Evolutionary conservation across 2,797 vertebrate species (phyloP).

Genomic region (Eulemur rubriventer): DNA sequence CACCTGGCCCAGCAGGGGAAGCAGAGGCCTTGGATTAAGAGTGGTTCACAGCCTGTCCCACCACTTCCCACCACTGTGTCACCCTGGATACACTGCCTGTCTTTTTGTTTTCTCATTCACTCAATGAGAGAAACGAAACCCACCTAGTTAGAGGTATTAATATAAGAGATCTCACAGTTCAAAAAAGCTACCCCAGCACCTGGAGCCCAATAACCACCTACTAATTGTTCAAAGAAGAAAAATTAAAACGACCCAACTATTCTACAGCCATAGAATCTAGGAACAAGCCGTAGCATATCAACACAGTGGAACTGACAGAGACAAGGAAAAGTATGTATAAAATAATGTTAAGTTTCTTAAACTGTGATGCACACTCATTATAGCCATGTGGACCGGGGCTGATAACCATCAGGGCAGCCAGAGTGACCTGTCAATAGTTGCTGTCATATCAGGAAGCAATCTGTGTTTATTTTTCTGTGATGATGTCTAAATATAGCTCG

Average conservation of each 20-base stretch:
- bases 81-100: not conserved
- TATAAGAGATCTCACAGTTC: not conserved
- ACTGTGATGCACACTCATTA: not conserved
- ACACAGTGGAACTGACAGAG: not conserved
- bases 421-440: not conserved
- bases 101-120: not conserved
- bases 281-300: not conserved
- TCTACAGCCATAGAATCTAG: not conserved
- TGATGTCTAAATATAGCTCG: conserved; percentile 19
- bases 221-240: not conserved
- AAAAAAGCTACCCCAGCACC: not conserved
- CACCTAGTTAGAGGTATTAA: not conserved
- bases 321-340: not conserved
- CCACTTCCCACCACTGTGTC: not conserved
- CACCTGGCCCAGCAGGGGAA: not conserved
- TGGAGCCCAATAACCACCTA: not conserved
- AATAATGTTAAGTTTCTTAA: not conserved
- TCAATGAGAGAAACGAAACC: not conserved
- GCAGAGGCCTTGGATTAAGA: not conserved
- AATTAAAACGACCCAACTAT: not conserved
- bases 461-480: conserved; percentile 4
- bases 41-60: rapidly evolving
- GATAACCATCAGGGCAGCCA: not conserved
- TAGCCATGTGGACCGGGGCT: not conserved
- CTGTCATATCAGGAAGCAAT: not conserved